Evolutionary conservation across 2,797 vertebrate species (phyloP), one percentile per base, ranked within the genome.

Genomic region (Paratrypauchen microcephalus): DNA sequence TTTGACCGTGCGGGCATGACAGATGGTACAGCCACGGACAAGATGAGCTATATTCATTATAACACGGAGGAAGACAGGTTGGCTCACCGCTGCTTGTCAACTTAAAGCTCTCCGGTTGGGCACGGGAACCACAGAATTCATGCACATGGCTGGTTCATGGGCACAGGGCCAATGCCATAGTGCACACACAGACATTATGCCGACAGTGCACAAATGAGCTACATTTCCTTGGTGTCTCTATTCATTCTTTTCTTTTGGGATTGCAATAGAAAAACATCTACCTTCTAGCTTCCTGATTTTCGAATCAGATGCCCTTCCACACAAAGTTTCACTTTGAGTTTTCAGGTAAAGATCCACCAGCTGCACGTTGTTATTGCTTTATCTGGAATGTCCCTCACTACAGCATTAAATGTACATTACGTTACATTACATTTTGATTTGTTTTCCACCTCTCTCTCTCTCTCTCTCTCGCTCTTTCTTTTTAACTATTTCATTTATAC

Each of bases 41-140:
- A 70, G 79, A 87, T 78, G 76, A 80, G 75, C 77, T 65, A 78
- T 58, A 73, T 85, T 86, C 87, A 89, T 90, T 87, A 88, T 84
- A 85, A 77, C 79, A 83, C 70, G 45, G 78, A 54, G 74, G 71
- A 76, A 76, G 83, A 76, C 79, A 70, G 74, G 71, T 83, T 81
- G 19, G 61, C 79, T 82, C 80, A 83, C 86, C 87, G 87, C 86
- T 87, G 87, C 82, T 87, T 83, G 88, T 89, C 79, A 81, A 85
- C 86, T 86, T 86, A 87, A 87, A 88, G 62, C 74, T 67, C 71
- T 84, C 85, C 79, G 86, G 73, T 73, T 83, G 81, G 69, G 79
- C 75, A 67, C 66, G 60, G 76, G 50, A 85, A 39, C 66, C 71
- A 52, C 69, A 65, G 67, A 81, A 83, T 81, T 80, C 58, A 79